phyloP scores from a whole-genome alignment of 2,888 invertebrate species.

The Formica aserva region DNA sequence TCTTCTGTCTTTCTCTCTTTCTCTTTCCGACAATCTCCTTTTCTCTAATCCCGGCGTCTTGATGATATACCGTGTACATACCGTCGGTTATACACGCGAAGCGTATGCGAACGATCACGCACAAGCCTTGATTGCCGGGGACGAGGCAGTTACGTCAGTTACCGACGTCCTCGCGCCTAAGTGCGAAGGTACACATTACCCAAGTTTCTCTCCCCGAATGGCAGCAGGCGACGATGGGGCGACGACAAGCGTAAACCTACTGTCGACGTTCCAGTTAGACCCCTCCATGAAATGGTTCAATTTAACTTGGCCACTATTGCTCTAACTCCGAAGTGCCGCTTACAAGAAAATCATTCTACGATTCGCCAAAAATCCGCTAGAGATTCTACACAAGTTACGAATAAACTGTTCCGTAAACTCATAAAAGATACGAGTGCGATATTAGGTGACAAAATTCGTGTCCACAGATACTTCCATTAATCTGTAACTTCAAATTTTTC shows the following conservation, averaged over 20 bases:
- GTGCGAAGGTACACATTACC: constrained; percentile 71
- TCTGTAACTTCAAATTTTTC: not conserved
- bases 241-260: constrained; percentile 55
- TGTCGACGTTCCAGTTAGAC: constrained; percentile 58
- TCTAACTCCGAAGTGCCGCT: constrained; percentile 49
- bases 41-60: not conserved
- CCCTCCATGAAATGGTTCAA: constrained; percentile 74
- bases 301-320: constrained; percentile 77
- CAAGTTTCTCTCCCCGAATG: constrained; percentile 69
- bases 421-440: not conserved
- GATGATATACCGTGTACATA: not conserved
- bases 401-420: not conserved
- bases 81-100: constrained; percentile 22
- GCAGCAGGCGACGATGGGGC: constrained; percentile 49
- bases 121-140: constrained; percentile 76
- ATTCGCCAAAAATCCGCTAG: constrained; percentile 32
- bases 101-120: constrained; percentile 69
- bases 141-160: constrained; percentile 77
- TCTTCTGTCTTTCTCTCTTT: not conserved
- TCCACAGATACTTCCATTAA: not conserved
- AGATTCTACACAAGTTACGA: constrained; percentile 4
- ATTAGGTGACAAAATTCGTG: constrained; percentile 4
- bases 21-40: not conserved
- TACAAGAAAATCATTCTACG: constrained; percentile 31
- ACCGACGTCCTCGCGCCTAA: constrained; percentile 73